Percentiles rank a stretch among this genome's conserved stretches.
phyloP scores from a whole-genome alignment of 1,140 invertebrate genomes.

The Sycophila sp. region DNA sequence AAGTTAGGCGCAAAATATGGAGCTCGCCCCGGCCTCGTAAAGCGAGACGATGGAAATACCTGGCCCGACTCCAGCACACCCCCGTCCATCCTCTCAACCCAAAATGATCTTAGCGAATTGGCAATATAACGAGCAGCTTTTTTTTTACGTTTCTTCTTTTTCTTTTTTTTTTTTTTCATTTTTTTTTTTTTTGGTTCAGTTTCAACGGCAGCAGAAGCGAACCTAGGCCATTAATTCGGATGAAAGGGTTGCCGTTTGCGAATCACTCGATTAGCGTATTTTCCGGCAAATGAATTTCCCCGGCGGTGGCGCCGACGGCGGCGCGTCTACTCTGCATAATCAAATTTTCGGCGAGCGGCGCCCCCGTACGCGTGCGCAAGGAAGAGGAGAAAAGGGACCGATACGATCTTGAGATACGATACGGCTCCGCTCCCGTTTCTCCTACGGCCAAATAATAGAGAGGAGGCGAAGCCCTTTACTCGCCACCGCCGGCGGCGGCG shows the following conservation, averaged over 20 bases:
- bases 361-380: not conserved
- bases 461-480: not conserved
- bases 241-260: constrained; percentile 2
- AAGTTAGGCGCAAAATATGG: constrained; percentile 27
- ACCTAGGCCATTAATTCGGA: constrained; percentile 7
- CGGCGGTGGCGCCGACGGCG: not conserved
- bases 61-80: constrained; percentile 38
- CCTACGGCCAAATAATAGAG: constrained; percentile 37
- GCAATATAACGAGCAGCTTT: constrained; percentile 37
- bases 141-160: not conserved
- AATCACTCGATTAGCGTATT: constrained; percentile 43
- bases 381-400: constrained; percentile 1
- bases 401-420: constrained; percentile 40
- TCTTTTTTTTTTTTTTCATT: not conserved
- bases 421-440: not conserved
- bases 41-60: constrained; percentile 42
- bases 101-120: constrained; percentile 47
- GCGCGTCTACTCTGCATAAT: constrained; percentile 39
- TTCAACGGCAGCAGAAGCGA: no score
- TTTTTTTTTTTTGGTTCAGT: no score
- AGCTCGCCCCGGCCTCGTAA: not conserved
- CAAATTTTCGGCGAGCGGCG: constrained; percentile 37
- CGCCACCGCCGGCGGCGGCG: not conserved
- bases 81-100: no score
- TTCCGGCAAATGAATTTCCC: constrained; percentile 43